Percentiles rank a stretch among this genome's conserved stretches.
These are phyloP conservation scores for Neosilurus hyrtlii DNA, from an alignment of 2,797 vertebrate genomes.

Conservation along the genomic window DNA sequence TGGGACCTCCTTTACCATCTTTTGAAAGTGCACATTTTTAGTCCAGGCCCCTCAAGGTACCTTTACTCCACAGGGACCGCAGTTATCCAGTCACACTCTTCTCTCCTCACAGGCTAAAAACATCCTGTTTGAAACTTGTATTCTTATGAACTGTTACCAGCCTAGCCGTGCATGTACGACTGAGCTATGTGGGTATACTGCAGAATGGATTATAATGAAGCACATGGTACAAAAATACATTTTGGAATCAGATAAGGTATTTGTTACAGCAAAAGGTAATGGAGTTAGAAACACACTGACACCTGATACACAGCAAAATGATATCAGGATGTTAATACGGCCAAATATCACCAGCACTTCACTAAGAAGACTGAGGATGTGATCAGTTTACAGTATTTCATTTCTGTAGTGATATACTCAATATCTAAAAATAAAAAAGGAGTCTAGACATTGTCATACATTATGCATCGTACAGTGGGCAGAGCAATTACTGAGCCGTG, in stretches of 20 bases:
- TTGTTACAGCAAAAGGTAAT: background rate
- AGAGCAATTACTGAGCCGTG: constrained; percentile 23
- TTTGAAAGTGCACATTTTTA: background rate
- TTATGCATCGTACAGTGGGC: constrained; percentile 24
- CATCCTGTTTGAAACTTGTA: constrained; percentile 1
- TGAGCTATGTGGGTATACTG: background rate
- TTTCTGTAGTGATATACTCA: background rate
- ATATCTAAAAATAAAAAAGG: constrained; percentile 19
- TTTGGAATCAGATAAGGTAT: background rate
- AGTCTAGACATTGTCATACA: constrained; percentile 32
- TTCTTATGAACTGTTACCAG: background rate
- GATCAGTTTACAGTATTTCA: constrained; percentile 16
- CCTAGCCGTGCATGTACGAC: background rate
- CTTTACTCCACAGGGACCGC: background rate
- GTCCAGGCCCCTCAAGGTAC: background rate
- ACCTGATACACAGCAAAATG: background rate
- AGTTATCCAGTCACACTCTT: background rate
- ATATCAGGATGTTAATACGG: background rate
- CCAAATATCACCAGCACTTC: background rate
- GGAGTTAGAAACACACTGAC: background rate
- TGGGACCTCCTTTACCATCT: background rate
- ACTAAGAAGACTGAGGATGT: background rate
- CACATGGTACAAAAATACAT: background rate
- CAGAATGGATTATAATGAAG: background rate
- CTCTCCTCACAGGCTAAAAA: background rate